Evolutionary conservation across 2,888 invertebrate genomes (phyloP).

Genomic region (Orthosia gracilis): DNA sequence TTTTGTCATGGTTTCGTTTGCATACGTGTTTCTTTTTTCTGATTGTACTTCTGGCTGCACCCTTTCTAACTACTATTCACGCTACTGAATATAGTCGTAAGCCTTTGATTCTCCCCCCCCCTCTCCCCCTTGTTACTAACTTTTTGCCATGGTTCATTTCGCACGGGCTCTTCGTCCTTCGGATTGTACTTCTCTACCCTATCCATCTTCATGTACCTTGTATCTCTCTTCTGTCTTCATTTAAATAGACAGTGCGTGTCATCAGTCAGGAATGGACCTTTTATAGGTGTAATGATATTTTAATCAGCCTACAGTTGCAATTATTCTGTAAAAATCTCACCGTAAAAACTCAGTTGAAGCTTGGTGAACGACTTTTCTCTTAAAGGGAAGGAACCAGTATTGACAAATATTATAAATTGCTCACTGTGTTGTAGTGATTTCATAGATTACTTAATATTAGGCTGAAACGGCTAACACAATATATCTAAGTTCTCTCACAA

Average conservation of each 20-base stretch:
- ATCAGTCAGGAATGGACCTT: background rate
- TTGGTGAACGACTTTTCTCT: too few relatives aligned
- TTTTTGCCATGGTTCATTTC: background rate
- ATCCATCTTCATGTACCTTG: background rate
- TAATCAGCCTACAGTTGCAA: too few relatives aligned
- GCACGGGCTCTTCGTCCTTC: background rate
- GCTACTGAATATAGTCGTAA: background rate
- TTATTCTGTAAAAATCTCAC: too few relatives aligned
- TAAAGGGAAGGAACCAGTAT: too few relatives aligned
- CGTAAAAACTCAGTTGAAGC: too few relatives aligned
- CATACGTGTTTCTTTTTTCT: background rate
- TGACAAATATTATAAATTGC: too few relatives aligned
- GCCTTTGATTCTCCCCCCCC: background rate
- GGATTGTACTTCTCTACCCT: background rate
- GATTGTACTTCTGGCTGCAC: background rate
- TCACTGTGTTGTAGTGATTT: background rate
- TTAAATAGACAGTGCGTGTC: background rate
- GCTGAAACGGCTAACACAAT: too few relatives aligned
- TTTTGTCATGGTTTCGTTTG: background rate
- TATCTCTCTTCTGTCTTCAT: slow-evolving; percentile 5
- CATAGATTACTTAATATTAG: background rate
- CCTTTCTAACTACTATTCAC: background rate
- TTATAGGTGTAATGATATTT: background rate
- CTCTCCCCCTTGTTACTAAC: background rate
- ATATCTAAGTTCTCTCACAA: background rate